Evolutionary conservation across 2,888 invertebrate genomes (phyloP), one percentile per base, ranked within the genome.

Genomic region (Trichopoda pennipes): DNA sequence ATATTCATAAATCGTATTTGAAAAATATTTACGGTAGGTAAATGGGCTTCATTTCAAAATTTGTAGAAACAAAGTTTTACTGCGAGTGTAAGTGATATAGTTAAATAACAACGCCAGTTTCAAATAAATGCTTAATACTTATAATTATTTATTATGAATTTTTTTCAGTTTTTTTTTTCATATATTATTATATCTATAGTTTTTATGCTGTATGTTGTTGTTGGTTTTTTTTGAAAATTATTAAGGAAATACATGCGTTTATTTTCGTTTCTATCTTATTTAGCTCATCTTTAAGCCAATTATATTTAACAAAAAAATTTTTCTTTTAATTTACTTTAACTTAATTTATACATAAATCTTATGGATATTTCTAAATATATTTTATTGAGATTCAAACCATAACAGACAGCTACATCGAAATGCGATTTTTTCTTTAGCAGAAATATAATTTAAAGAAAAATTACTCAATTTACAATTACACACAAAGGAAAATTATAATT

Each of bases 101-200:
- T 51, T 10, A 51, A 68, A 68, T 60, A 69, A 76, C 60, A 76
- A 44, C 51, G 47, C 8, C 21, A 3, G n/a, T 28, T 55, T 32
- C 7, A 19, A 10, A 61, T 78, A 78, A 78, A 78, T 72, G 58
- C 56, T 78, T 78, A 58, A 28, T 77, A 56, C 58, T 78, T 38
- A 63, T 77, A 38, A 53, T 60, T 76, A 55, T 55, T 69, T 53
- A 19, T 53, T 76, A 51, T 38, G 68, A 6, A 21, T 35, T 10
- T 61, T 2, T 56, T 38, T 68, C 60, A 58, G 64, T 78, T 64
- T 72, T 66, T 42, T 72, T 61, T 19, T 64, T 77, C 32, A 42
- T 42, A 47, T 63, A 78, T 19, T 32, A 16, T 60, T 56, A 17
- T 1, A 17, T 21, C 49, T 8, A 1, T 47, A 10, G 21, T 32